Evolutionary conservation across 2,797 vertebrate species (phyloP), one percentile per base, ranked within the genome.

Genomic region (Psittacula echo): DNA sequence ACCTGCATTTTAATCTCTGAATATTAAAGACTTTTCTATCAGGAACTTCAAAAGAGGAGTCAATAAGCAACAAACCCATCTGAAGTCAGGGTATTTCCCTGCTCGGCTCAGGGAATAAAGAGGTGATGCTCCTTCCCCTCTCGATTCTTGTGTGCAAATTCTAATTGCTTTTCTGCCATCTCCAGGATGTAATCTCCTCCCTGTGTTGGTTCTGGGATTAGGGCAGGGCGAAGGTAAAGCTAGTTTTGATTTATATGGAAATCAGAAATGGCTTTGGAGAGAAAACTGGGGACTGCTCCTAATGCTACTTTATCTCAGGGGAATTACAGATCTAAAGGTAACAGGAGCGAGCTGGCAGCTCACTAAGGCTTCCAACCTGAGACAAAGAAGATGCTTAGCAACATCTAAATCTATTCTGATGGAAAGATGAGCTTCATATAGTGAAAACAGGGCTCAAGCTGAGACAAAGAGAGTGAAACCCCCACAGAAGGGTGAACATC

Each of bases 231-330:
- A 95, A 96, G 95, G 85, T 91, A 96, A 97, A 96, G 90, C 93
- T 96, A 90, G 80, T 94, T 97, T 97, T 97, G 53, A 98, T 97
- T 98, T 97, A 96, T 97, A 97, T 96, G 96, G 94, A 98, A 97
- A 97, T 97, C 95, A 97, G 94, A 97, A 96, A 97, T 95, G 83
- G 95, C 86, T 97, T 97, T 60, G 7, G 32, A 74, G 73, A 95
- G 93, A 92, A 96, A 97, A 94, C 61, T 47, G 58, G 70, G 72
- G 67, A 66, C 66, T 94, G 81, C 9, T 96, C 95, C 72, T 88
- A 78, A 97, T 90, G 70, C 88, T 42, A 12, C 79, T 92, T 96
- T 60, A 86, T 93, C 95, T 94, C 92, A 37, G 85, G 77, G 83
- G 88, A 96, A 96, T 92, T 93, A 90, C 70, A 94, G 94, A 95